Evolutionary conservation across 1,140 invertebrate species (phyloP).

Genomic region (Magallana gigas): DNA sequence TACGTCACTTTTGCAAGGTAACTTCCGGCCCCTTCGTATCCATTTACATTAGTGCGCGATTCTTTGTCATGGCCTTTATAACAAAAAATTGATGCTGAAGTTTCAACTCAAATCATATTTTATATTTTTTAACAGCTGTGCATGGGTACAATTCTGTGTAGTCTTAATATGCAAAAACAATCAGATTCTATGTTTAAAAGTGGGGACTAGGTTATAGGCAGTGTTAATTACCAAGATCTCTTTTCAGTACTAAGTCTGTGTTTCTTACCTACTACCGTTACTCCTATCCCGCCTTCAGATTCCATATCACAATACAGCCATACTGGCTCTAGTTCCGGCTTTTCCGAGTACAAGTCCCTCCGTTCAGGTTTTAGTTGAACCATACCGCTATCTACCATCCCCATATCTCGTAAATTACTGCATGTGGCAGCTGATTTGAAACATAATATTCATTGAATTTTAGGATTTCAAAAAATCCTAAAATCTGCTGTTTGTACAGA

Average conservation of each 20-base stretch:
- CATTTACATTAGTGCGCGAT: conserved; percentile 57
- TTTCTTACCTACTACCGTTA: conserved; percentile 67
- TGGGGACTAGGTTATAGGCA: too few species aligned
- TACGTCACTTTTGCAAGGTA: conserved; percentile 62
- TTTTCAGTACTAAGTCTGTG: background rate
- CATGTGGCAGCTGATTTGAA: conserved; percentile 58
- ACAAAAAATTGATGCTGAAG: background rate
- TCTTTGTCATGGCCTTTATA: conserved; percentile 68
- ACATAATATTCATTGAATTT: background rate
- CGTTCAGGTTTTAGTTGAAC: conserved; percentile 60
- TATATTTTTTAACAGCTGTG: too few species aligned
- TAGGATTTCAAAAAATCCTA: background rate
- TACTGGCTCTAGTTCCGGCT: conserved; percentile 49
- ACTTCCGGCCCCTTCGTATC: conserved; percentile 68
- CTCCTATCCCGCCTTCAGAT: conserved; percentile 60
- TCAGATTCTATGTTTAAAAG: too few species aligned
- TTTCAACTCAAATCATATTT: too few species aligned
- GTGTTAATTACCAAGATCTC: too few species aligned
- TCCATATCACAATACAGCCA: conserved; percentile 67
- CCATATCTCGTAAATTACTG: conserved; percentile 54
- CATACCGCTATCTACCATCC: conserved; percentile 52
- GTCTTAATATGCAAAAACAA: too few species aligned
- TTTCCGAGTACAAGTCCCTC: background rate
- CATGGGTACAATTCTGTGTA: too few species aligned
- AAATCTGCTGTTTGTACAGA: too few species aligned